Conservation (phyloP, 2,888 invertebrate species). For the Limnephilus marmoratus region DNA sequence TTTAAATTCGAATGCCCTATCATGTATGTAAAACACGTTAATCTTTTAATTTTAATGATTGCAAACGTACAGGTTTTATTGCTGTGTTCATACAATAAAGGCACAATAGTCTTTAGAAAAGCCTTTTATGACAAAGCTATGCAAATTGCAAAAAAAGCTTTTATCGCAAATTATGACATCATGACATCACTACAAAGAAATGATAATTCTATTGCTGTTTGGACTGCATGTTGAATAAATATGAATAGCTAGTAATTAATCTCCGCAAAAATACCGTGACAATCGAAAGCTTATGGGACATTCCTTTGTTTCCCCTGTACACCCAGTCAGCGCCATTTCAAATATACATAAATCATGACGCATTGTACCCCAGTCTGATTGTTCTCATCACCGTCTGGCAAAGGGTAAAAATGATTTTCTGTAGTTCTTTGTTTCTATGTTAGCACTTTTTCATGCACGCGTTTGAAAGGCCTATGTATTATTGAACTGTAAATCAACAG, state of each 20-base stretch:
- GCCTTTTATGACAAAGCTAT: background rate
- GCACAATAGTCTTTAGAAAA: background rate
- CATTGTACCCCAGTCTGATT: background rate
- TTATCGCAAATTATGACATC: background rate
- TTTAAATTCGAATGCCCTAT: background rate
- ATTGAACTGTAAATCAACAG: background rate
- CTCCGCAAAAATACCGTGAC: background rate
- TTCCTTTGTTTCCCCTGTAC: background rate
- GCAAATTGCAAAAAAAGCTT: background rate
- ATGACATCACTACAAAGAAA: background rate
- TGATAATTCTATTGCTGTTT: background rate
- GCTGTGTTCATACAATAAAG: background rate
- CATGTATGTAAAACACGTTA: background rate
- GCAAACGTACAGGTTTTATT: background rate
- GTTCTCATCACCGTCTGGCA: background rate
- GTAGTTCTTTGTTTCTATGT: background rate
- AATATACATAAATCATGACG: background rate
- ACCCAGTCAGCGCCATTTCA: background rate
- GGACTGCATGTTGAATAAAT: background rate
- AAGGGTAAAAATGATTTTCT: background rate
- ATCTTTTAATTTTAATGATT: background rate
- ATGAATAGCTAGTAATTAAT: background rate
- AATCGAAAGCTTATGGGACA: background rate
- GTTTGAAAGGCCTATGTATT: background rate
- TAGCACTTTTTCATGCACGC: background rate